These are phyloP conservation scores for Heliconius himera DNA, from an alignment of 1,140 invertebrate genomes.

Conservation along the genomic window DNA sequence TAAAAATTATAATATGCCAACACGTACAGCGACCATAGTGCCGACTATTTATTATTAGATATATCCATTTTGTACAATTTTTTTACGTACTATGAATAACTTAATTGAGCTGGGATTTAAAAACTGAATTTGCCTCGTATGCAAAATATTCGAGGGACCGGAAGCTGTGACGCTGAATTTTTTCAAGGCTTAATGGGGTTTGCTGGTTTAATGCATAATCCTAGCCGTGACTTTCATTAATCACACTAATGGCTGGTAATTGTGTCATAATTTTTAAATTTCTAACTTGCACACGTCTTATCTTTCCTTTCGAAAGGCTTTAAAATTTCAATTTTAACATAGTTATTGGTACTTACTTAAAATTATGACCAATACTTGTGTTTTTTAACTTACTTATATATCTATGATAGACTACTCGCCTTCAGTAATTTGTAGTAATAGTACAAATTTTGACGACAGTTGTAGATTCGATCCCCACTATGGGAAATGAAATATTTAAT, in stretches of 20 bases:
- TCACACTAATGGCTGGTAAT: constrained; percentile 37
- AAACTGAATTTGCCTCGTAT: constrained; percentile 22
- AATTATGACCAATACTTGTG: too few species aligned
- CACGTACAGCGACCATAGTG: too few species aligned
- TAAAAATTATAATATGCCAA: neutral
- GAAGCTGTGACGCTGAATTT: constrained; percentile 36
- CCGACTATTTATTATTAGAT: neutral
- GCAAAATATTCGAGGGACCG: constrained; percentile 31
- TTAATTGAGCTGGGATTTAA: constrained; percentile 16
- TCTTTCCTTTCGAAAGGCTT: neutral
- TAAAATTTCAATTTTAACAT: neutral
- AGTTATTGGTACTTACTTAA: too few species aligned
- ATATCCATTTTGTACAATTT: neutral
- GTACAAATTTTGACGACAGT: too few species aligned
- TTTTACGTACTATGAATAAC: constrained; percentile 11
- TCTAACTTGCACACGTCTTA: constrained; percentile 5
- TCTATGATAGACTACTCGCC: too few species aligned
- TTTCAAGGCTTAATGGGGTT: constrained; percentile 34
- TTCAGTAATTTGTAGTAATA: too few species aligned
- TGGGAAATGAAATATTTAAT: too few species aligned
- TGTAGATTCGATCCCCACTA: too few species aligned
- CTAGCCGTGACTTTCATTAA: constrained; percentile 39
- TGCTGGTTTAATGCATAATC: constrained; percentile 38
- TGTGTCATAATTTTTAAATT: neutral
- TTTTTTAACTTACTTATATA: too few species aligned